Evolutionary conservation across 2,888 invertebrate genomes (phyloP), one percentile per base, ranked within the genome.

Genomic region (Epinotia demarniana): DNA sequence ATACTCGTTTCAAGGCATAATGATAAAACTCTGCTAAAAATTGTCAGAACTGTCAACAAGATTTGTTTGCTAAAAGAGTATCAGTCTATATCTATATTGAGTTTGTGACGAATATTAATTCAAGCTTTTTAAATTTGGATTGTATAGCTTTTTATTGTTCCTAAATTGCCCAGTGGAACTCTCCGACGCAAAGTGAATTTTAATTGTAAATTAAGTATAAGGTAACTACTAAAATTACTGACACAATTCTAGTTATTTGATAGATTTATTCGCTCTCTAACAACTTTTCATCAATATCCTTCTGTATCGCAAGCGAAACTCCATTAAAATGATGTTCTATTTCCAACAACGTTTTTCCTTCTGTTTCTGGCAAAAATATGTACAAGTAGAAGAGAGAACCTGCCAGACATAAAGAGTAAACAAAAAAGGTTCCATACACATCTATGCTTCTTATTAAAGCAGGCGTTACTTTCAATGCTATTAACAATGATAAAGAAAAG

Each of bases 381-480:
- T 81, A 86, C 18, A 87, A 70, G 13, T 79, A 77, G 0, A 81
- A n/a, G 2, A 88, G 70, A 0, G 79, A 55, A 0, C 83, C 3
- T 0, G 67, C 77, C 80, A 84, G 81, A 0, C 75, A 18, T 43
- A 72, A 49, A 0, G 81, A 83, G 16, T 79, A 83, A 0, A 86
- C 78, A 1, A 81, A 79, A 76, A 88, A 86, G 0, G 83, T 84
- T 0, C 87, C 88, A 55, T 86, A 78, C 0, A 86, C 77, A 12
- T 84, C 80, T 0, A 86, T 73, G 61, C 78, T 81, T 0, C 77
- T 79, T 3, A 91, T 73, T 27, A 91, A 78, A 76, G 84, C 82
- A 1, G 88, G 86, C 0, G 89, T 87, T 0, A 86, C 71, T 78
- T 91, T 86, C 13, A 91, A 80, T 2, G 81, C 82, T 3, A 83